Conservation (phyloP, 2,797 vertebrate genomes). For the Scolopax bukidnonensis region DNA sequence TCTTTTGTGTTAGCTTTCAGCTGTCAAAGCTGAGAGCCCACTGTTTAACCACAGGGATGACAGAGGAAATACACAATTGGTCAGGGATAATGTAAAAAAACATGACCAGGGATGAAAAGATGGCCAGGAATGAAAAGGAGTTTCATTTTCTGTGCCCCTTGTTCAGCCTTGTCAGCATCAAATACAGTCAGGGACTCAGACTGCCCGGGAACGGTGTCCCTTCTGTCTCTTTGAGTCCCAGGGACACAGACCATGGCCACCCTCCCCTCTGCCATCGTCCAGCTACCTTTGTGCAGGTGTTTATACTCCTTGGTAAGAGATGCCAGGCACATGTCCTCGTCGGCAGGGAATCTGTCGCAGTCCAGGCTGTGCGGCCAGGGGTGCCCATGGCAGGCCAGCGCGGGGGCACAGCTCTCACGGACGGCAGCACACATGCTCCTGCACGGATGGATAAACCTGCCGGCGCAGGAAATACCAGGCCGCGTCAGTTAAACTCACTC, state of each 20-base stretch:
- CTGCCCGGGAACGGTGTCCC: rapidly evolving
- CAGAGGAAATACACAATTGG: background rate
- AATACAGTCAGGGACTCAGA: background rate
- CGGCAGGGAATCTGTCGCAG: constrained; percentile 85
- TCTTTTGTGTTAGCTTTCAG: background rate
- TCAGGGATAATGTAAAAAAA: background rate
- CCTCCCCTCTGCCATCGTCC: background rate
- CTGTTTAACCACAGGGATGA: background rate
- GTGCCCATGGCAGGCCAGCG: constrained; percentile 85
- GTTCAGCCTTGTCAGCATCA: background rate
- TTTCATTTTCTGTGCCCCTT: background rate
- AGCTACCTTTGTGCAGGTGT: constrained; percentile 83
- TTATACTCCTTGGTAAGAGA: constrained; percentile 77
- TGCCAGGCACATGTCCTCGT: constrained; percentile 86
- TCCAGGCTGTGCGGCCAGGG: constrained; percentile 84
- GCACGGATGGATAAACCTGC: constrained; percentile 89
- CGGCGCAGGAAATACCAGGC: background rate
- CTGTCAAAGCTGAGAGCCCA: background rate
- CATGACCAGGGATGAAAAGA: background rate
- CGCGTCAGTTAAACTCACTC: background rate
- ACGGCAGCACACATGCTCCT: constrained; percentile 87
- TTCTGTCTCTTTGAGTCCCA: background rate
- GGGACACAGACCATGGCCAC: rapidly evolving
- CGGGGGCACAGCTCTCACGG: constrained; percentile 84
- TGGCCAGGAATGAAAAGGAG: background rate